These are phyloP conservation scores for Chiroxiphia lanceolata DNA, from an alignment of 2,797 vertebrate genomes.

Conservation along the genomic window DNA sequence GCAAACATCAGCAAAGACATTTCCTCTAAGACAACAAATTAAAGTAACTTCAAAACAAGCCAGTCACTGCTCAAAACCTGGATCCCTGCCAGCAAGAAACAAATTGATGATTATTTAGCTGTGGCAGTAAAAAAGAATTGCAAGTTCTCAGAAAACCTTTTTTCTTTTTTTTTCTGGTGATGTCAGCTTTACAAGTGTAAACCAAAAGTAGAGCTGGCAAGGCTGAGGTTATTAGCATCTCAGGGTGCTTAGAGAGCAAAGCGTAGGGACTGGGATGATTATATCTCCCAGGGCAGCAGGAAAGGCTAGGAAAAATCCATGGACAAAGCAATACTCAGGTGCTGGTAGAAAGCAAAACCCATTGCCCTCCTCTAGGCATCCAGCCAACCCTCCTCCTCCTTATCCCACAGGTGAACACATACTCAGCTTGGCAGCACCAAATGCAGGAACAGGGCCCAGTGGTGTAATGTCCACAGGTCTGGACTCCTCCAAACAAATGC, in stretches of 20 bases:
- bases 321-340: background rate
- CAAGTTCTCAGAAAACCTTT: background rate
- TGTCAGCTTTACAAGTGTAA: background rate
- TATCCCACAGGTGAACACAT: rapidly evolving
- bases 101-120: background rate
- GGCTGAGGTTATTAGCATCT: background rate
- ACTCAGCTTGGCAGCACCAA: background rate
- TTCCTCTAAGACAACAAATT: conserved; percentile 32
- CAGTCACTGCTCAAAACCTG: conserved; percentile 16
- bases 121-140: background rate
- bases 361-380: rapidly evolving
- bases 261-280: rapidly evolving
- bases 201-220: background rate
- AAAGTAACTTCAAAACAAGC: conserved; percentile 34
- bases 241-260: background rate
- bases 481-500: background rate
- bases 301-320: background rate
- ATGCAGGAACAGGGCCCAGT: background rate
- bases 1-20: background rate
- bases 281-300: background rate
- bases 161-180: background rate
- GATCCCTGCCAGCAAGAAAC: conserved; percentile 1
- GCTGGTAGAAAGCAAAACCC: background rate
- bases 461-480: background rate
- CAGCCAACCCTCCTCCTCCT: background rate